Conservation (phyloP, 1,140 invertebrate genomes). For the Campoletis sonorensis region DNA sequence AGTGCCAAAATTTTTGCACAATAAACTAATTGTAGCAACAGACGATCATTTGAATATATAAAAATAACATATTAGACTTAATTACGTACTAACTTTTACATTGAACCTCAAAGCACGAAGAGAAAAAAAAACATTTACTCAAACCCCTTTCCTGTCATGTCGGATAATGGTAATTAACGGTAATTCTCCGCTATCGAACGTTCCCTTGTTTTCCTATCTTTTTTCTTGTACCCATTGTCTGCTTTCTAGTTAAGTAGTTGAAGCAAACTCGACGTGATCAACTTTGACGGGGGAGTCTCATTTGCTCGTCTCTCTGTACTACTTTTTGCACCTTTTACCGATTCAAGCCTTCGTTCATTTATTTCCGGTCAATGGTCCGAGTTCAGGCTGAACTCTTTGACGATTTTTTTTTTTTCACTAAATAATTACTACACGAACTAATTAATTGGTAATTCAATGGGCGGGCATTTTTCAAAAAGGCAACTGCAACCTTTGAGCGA, state of each 20-base stretch:
- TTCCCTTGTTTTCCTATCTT: not conserved
- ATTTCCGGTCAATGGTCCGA: too few species aligned
- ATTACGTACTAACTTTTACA: not conserved
- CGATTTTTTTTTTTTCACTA: too few species aligned
- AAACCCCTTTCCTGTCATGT: not conserved
- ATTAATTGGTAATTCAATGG: too few species aligned
- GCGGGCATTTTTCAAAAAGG: too few species aligned
- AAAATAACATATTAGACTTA: too few species aligned
- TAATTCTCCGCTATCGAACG: slow-evolving; percentile 3
- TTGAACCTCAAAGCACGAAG: not conserved
- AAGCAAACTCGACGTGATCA: not conserved
- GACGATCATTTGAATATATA: not conserved
- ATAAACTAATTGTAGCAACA: not conserved
- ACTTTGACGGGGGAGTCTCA: not conserved
- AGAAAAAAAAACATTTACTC: not conserved
- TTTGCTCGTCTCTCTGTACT: not conserved
- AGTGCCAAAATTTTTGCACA: not conserved
- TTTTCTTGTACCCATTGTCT: not conserved
- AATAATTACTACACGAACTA: too few species aligned
- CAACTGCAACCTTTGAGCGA: too few species aligned
- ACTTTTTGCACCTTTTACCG: not conserved
- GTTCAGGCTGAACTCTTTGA: too few species aligned
- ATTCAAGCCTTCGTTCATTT: too few species aligned
- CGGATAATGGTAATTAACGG: slow-evolving; percentile 2
- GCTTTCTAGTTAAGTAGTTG: not conserved